Conservation (phyloP, 2,888 invertebrate genomes). For the Crematogaster levior region DNA sequence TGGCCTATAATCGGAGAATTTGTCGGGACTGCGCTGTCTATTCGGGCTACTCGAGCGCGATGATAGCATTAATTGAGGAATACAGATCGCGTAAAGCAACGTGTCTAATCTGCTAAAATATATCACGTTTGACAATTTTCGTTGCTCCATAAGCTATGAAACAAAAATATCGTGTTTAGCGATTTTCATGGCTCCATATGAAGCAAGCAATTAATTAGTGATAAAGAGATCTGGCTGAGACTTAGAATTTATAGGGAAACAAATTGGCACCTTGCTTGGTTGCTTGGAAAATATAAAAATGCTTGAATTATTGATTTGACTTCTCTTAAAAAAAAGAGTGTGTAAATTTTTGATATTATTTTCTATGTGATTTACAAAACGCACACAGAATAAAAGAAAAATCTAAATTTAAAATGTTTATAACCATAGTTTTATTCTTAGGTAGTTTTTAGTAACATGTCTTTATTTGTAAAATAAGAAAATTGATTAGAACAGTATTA, state of each 20-base stretch:
- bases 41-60: conserved; percentile 55
- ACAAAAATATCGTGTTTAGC: not conserved
- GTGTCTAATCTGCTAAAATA: not conserved
- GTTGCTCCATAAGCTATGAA: conserved; percentile 7
- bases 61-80: conserved; percentile 54
- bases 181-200: not conserved
- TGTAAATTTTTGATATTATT: not conserved
- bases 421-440: not conserved
- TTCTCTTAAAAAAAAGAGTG: not conserved
- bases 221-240: conserved; percentile 19
- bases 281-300: not conserved
- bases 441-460: not conserved
- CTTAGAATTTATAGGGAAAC: conserved; percentile 32
- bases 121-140: not conserved
- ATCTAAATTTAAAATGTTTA: not conserved
- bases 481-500: not conserved
- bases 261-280: not conserved
- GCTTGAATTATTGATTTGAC: not conserved
- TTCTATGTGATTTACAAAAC: not conserved
- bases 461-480: not conserved
- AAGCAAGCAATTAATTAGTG: conserved; percentile 29
- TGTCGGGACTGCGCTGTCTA: conserved; percentile 58
- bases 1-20: conserved; percentile 63
- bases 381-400: not conserved
- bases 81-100: conserved; percentile 12